A percentile compares a stretch with the other conserved stretches of the same genome.
phyloP scores from a whole-genome alignment of 2,888 invertebrate genomes.

The Tanytarsus gracilentus region DNA sequence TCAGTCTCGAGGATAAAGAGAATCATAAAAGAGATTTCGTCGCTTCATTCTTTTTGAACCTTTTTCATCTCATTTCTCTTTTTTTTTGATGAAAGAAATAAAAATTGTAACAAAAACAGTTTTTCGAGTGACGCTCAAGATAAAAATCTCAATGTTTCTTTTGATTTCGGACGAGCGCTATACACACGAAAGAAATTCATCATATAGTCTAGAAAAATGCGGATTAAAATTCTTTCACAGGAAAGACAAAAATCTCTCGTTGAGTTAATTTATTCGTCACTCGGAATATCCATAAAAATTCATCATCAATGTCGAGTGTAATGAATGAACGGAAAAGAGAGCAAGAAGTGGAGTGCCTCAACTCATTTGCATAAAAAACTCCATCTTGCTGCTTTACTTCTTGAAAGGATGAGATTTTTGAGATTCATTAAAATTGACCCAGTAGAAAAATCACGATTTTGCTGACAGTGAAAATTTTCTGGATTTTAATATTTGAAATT shows the following conservation, averaged over 20 bases:
- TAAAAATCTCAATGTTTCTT: too few relatives aligned
- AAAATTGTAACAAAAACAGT: too few relatives aligned
- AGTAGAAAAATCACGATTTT: neutral
- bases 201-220: neutral
- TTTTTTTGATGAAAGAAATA: too few relatives aligned
- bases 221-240: constrained; percentile 27
- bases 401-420: too few relatives aligned
- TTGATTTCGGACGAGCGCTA: too few relatives aligned
- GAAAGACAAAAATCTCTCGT: neutral
- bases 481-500: neutral
- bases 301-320: constrained; percentile 14
- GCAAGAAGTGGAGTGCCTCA: neutral
- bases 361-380: constrained; percentile 25
- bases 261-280: constrained; percentile 21
- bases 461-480: neutral
- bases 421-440: constrained; percentile 11
- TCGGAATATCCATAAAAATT: neutral
- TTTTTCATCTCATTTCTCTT: too few relatives aligned
- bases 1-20: too few relatives aligned
- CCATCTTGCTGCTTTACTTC: neutral
- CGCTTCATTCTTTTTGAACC: too few relatives aligned
- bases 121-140: neutral
- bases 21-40: too few relatives aligned
- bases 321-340: constrained; percentile 1
- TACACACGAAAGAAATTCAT: neutral